These are phyloP conservation scores for Odontophorus gujanensis DNA, from an alignment of 2,113 vertebrate genomes.

Conservation along the genomic window DNA sequence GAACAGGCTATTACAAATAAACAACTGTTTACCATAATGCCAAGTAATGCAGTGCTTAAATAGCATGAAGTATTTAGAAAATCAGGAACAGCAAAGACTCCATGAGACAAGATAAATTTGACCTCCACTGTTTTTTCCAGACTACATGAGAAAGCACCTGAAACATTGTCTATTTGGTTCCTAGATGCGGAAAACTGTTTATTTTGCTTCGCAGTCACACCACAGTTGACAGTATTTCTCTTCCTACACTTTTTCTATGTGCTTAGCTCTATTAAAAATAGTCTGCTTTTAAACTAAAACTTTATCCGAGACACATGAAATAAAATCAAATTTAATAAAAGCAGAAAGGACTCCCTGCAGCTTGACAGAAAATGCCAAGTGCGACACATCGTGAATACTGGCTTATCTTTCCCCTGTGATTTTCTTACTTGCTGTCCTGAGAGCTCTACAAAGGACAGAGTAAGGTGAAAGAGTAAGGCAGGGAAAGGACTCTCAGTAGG, in stretches of 20 bases:
- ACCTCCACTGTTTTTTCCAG: not conserved
- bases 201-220: not conserved
- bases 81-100: not conserved
- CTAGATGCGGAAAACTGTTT: not conserved
- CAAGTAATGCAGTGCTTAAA: not conserved
- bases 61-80: not conserved
- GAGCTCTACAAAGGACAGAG: not conserved
- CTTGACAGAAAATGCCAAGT: not conserved
- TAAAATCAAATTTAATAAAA: not conserved
- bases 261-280: not conserved
- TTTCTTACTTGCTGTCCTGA: not conserved
- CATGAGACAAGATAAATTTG: accelerated
- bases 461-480: not conserved
- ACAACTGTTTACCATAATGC: not conserved
- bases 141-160: not conserved
- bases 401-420: not conserved
- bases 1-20: not conserved
- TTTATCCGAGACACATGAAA: not conserved
- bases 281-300: not conserved
- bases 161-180: not conserved
- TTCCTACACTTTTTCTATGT: not conserved
- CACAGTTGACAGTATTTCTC: not conserved
- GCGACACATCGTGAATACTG: not conserved
- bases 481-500: not conserved
- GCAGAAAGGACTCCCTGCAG: not conserved